Percentiles rank a stretch among this genome's conserved stretches.
Evolutionary conservation across 2,113 vertebrate genomes (phyloP).

Genomic region (Amphiprion percula): DNA sequence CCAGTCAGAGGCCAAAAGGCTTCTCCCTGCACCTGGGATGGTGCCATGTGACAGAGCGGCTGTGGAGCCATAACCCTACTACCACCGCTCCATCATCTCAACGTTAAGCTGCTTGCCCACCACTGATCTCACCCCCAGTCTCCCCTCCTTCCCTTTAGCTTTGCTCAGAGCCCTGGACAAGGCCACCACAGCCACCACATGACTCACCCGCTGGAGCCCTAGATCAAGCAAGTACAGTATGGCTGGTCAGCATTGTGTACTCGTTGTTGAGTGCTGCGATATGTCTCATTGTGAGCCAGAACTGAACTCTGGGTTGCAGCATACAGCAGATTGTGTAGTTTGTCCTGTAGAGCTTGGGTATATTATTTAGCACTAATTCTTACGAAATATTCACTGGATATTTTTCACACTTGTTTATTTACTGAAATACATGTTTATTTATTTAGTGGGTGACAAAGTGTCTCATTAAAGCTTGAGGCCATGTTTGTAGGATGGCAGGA

Average conservation of each 20-base stretch:
- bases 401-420: neutral
- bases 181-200: conserved; percentile 76
- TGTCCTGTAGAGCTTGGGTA: too few relatives aligned
- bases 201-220: conserved; percentile 74
- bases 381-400: neutral
- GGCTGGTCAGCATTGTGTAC: neutral
- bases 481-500: neutral
- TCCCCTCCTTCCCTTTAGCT: conserved; percentile 25
- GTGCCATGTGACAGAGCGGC: conserved; percentile 78
- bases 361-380: neutral
- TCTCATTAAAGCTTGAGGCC: neutral
- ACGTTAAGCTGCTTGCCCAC: conserved; percentile 39
- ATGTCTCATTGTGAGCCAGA: neutral
- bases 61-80: conserved; percentile 72
- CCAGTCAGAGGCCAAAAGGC: conserved; percentile 55
- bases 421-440: neutral
- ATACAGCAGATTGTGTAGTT: too few relatives aligned
- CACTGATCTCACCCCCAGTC: conserved; percentile 18
- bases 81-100: conserved; percentile 32
- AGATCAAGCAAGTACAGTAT: conserved; percentile 72
- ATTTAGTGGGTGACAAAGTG: neutral
- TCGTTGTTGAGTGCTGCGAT: neutral
- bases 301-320: too few relatives aligned
- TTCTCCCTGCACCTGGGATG: conserved; percentile 76
- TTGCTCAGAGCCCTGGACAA: conserved; percentile 71